Base-by-base conservation (phyloP, 1,140 invertebrate genomes). In the Hyles euphorbiae region DNA sequence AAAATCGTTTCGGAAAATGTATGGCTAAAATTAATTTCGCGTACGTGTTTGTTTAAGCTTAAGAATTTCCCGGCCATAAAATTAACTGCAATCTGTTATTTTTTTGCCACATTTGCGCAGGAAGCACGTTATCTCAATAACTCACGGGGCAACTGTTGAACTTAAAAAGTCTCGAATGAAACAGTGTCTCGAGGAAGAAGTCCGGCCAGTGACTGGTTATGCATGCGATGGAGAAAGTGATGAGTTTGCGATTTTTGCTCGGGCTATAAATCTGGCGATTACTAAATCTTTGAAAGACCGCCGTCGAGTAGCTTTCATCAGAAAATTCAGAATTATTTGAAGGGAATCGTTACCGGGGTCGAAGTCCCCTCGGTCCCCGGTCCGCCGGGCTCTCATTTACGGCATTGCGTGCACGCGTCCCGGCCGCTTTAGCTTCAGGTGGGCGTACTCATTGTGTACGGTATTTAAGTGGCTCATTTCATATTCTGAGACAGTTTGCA, bases 391-490 rank as follows among this genome's bases (percentile, higher is more conserved):
- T 83, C 81, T 87, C 82, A 84, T 83, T 85, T 85, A 84, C 80
- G 78, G 72, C 70, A 77, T 86, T 85, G 81, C 83, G 83, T 88
- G 84, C 77, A 83, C 76, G 79, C 81, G 83, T 83, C 74, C 75
- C 74, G 71, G 68, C 72, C 70, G 80, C 80, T 74, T 81, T 83
- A 75, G 73, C 81, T 83, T 81, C 80, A 88, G 85, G 85, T 86
- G 78, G 81, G 85, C 77, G 80, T 78, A 80, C 78, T 78, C 81
- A 81, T 86, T 85, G 79, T 83, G 69, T 77, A 83, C 76, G 70
- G 76, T 86, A 85, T 86, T 86, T 86, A 88, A 88, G 85, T 86
- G 76, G 83, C 80, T 88, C 83, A 88, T 88, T 88, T 86, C 76
- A 88, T 85, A 88, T 88, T 88, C 85, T 73, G 74, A 84, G 83